Percentiles rank a stretch among this genome's conserved stretches.
Evolutionary conservation across 2,888 invertebrate genomes (phyloP).

Genomic region (Pandemis corylana): DNA sequence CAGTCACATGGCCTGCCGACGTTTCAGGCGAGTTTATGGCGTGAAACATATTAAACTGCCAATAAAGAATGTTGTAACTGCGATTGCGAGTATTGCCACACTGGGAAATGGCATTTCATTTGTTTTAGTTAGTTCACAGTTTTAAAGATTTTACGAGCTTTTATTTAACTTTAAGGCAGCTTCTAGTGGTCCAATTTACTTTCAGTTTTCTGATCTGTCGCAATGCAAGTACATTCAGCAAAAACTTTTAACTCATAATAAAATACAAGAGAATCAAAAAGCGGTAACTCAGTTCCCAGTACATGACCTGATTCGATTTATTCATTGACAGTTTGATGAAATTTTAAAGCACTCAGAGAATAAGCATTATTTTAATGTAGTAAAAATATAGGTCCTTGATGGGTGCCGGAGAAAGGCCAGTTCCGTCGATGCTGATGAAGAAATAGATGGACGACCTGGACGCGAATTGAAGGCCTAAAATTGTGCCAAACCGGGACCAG

Average conservation of each 20-base stretch:
- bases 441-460: no score
- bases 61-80: conserved; percentile 27
- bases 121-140: not conserved
- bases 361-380: no score
- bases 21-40: conserved; percentile 19
- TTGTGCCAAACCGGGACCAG: no score
- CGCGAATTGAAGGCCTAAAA: no score
- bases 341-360: not conserved
- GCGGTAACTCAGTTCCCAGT: not conserved
- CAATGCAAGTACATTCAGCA: no score
- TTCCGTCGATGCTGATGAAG: no score
- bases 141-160: not conserved
- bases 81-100: conserved; percentile 1
- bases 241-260: not conserved
- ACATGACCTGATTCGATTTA: not conserved
- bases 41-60: conserved; percentile 29
- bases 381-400: no score
- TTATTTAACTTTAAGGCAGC: no score
- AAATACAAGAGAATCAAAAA: not conserved
- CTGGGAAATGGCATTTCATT: not conserved
- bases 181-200: no score
- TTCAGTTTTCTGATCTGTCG: no score
- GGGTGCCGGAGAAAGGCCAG: no score
- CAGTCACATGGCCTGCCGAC: conserved; percentile 10
- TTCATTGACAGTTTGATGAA: not conserved